Conservation (phyloP, 2,888 invertebrate genomes). For the Corbicula japonica region DNA sequence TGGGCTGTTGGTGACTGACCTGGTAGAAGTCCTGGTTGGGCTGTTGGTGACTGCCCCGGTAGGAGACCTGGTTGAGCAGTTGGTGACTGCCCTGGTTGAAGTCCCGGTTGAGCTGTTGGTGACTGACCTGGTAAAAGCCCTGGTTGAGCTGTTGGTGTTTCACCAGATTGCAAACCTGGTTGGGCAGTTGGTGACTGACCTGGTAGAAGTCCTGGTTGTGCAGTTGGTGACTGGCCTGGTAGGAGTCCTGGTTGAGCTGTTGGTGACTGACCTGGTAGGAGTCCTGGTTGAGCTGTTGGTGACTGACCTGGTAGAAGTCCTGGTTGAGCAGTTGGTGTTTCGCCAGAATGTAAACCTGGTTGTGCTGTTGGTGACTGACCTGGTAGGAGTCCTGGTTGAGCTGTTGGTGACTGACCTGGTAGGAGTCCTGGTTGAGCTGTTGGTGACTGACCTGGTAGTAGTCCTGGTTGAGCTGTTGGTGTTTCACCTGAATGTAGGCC, state of each 20-base stretch:
- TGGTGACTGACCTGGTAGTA: constrained; percentile 27
- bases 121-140: constrained; percentile 27
- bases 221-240: constrained; percentile 53
- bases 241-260: constrained; percentile 28
- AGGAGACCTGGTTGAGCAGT: constrained; percentile 51
- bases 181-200: constrained; percentile 60
- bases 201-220: constrained; percentile 33
- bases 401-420: constrained; percentile 31
- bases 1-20: constrained; percentile 52
- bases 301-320: constrained; percentile 19
- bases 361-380: constrained; percentile 42
- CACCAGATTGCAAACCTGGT: constrained; percentile 38
- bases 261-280: constrained; percentile 33
- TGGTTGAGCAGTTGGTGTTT: constrained; percentile 60
- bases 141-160: constrained; percentile 55
- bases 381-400: constrained; percentile 28
- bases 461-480: constrained; percentile 48
- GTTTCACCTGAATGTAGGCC: constrained; percentile 20
- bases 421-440: constrained; percentile 33
- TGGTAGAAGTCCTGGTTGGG: constrained; percentile 41
- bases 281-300: constrained; percentile 41
- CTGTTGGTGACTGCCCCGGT: constrained; percentile 55
- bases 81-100: constrained; percentile 51
- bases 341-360: neutral
- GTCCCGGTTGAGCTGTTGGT: constrained; percentile 57